Base-by-base conservation (phyloP, 2,888 invertebrate genomes). In the Trissonchulus latispiculum region DNA sequence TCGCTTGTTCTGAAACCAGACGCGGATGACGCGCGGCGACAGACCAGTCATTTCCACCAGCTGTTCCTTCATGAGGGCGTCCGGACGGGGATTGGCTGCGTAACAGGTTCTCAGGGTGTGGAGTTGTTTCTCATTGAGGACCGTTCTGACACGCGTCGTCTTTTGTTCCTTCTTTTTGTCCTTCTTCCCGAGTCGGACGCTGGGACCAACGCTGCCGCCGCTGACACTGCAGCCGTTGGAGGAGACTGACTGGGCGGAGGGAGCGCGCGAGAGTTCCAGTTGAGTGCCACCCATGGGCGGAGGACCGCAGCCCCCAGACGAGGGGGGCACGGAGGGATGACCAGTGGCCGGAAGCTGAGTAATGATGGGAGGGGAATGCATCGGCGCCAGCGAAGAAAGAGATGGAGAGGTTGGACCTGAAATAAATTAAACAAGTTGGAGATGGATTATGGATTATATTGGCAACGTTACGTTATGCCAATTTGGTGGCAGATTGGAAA, bases 11-110 rank as follows among this genome's bases (percentile, higher is more conserved):
- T 83, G 83, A 88, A 97, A 99, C 99, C 99, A 99, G 75, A 99
- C 99, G 82, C 99, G 88, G 84, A 99, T 99, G 79, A 99, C 99
- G 28, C 99, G 87, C 31, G 97, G 96, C 81, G 93, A 95, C 71
- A 99, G 89, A 0, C 93, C 90, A 28, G 99, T 99, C 96, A 97
- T 95, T 86, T 99, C 97, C 62, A 96, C 96, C 76, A 99, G 88
- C 84, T 97, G 96, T 85, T 99, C 99, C 87, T 99, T 99, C 93
- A 96, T 95, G 76, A 97, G 88, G 61, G 99, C 97, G 86, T 99
- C 99, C 61, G 99, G 99, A 71, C 99, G 88, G 74, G 97, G 95
- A 86, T 99, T 99, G 74, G 95, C 94, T 75, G 91, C 91, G 87
- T 99, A 99, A 86, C 96, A 97, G 76, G 95, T 95, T 86, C 96